Evolutionary conservation across 1,140 invertebrate species (phyloP).

Genomic region (Zaprionus gabonicus): DNA sequence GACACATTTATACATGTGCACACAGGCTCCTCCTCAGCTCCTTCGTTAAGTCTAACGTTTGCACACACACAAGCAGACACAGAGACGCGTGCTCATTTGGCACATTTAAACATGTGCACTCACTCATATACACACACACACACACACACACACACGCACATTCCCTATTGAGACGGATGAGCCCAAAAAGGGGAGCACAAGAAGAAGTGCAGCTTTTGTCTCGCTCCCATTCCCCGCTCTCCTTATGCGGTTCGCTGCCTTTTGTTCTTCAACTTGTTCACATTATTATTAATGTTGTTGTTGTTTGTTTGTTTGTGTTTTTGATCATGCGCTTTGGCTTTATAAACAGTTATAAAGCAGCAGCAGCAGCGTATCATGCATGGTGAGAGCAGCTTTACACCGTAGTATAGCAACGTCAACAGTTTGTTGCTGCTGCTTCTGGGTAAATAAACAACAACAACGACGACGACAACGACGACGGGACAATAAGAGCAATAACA

Average conservation of each 20-base stretch:
- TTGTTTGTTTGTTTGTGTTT: constrained; percentile 61
- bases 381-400: constrained; percentile 12
- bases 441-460: constrained; percentile 65
- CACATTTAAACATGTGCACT: constrained; percentile 52
- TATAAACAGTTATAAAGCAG: constrained; percentile 72
- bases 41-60: constrained; percentile 49
- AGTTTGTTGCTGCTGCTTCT: constrained; percentile 65
- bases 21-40: neutral
- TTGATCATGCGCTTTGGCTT: constrained; percentile 65
- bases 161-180: constrained; percentile 27
- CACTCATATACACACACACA: too few relatives aligned
- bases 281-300: neutral
- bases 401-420: constrained; percentile 73
- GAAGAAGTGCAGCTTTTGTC: constrained; percentile 36
- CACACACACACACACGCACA: neutral
- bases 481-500: constrained; percentile 13
- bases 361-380: constrained; percentile 22
- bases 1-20: constrained; percentile 41
- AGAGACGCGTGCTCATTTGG: constrained; percentile 42
- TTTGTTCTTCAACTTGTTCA: constrained; percentile 37
- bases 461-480: neutral
- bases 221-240: constrained; percentile 9
- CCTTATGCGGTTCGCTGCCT: constrained; percentile 45
- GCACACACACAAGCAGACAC: constrained; percentile 27
- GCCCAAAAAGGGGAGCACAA: constrained; percentile 47